Conservation (phyloP, 37 sponge, comb jelly and placozoan species). For the Halisarca cf. caerulea region DNA sequence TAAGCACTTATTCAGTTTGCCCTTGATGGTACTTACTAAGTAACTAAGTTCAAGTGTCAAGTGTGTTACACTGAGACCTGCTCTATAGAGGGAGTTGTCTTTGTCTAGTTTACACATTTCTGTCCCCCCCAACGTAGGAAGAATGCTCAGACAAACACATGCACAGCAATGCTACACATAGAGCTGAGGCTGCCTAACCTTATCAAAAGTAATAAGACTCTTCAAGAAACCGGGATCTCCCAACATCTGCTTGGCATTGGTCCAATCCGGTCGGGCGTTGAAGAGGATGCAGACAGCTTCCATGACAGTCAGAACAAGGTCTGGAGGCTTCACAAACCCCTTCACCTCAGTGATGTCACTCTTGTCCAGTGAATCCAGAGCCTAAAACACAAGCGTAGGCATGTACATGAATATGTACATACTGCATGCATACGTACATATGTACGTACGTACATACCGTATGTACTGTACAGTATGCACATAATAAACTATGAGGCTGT, state of each 20-base stretch:
- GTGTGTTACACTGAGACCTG: neutral
- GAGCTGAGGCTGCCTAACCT: conserved; percentile 38
- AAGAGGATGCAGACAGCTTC: conserved; percentile 95
- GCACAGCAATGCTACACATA: neutral
- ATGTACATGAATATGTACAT: neutral
- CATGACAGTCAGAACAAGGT: conserved; percentile 95
- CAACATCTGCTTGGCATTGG: conserved; percentile 84
- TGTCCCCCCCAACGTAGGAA: too few species aligned
- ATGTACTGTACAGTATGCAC: too few species aligned
- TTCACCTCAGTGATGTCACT: conserved; percentile 96
- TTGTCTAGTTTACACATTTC: neutral
- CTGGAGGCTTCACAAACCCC: conserved; percentile 95
- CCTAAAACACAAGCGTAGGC: conserved; percentile 26
- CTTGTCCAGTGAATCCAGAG: conserved; percentile 95
- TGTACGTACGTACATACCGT: neutral
- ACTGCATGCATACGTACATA: neutral
- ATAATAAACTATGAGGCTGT: too few species aligned
- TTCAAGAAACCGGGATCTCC: conserved; percentile 89
- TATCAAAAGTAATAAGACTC: conserved; percentile 90
- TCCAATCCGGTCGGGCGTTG: conserved; percentile 89
- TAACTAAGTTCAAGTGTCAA: too few species aligned
- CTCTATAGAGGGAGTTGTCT: neutral
- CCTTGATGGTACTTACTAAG: too few species aligned
- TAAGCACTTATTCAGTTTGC: too few species aligned
- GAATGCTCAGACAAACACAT: too few species aligned